Base-by-base conservation (phyloP, 2,888 invertebrate species). In the Leucophenga maculata region DNA sequence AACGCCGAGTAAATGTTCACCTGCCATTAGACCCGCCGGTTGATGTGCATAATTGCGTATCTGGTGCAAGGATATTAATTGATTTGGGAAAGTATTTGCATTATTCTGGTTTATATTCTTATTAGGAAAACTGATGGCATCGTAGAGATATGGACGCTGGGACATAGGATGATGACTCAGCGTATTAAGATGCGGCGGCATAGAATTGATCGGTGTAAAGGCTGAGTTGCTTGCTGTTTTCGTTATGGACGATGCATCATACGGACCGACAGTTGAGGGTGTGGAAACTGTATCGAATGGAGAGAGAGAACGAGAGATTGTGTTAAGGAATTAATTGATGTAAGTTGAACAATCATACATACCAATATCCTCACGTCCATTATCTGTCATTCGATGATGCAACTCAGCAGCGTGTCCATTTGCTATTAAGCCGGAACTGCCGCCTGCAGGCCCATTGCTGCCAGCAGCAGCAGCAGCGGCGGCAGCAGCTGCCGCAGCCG, bases 11-110 rank as follows among this genome's bases (percentile, higher is more conserved):
- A 93, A 90, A 88, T 93, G 93, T 81, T 93, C 93, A 70, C 92
- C 91, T 73, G 92, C 91, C 90, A 94, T 92, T 62, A 94, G 89
- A 70, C 93, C 91, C 50, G 92, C 91, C 72, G 97, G 97, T 87
- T 97, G 97, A 88, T 96, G 96, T 74, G 96, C 96, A 89, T 97
- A 98, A 89, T 97, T 97, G 89, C 97, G 92, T 86, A 98, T 98
- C 90, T 98, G 97, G 89, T 98, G 97, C 78, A 98, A 91, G 79
- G 97, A 96, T 89, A 97, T 97, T 89, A 97, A 91, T 89, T 97
- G 97, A 88, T 97, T 97, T 72, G 97, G 97, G 89, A 97, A 97
- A 72, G 92, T 90, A 70, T 93, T 92, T 76, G 92, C 91, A 68
- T 84, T 84, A 67, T 85, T 86, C 87, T 93, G 93, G 77, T 88